Evolutionary conservation across 2,888 invertebrate species (phyloP).

Genomic region (Dynastes hyllus): DNA sequence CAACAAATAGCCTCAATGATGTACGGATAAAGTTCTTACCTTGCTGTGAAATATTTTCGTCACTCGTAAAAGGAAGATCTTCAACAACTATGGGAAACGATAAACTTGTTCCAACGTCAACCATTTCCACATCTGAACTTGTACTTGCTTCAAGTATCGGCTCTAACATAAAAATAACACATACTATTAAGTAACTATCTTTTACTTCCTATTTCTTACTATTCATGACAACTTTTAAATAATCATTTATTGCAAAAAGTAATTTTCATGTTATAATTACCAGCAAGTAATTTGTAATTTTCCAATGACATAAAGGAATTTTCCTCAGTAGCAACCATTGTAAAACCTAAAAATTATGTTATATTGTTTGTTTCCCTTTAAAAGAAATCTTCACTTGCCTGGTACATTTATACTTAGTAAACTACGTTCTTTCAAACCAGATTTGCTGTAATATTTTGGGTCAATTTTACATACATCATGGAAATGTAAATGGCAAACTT

Average conservation of each 20-base stretch:
- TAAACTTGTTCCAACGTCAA: background rate
- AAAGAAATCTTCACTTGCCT: background rate
- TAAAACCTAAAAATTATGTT: conserved; percentile 10
- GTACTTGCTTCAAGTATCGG: background rate
- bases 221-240: conserved; percentile 8
- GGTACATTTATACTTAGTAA: background rate
- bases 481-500: conserved; percentile 1
- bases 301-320: conserved; percentile 24
- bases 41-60: conserved; percentile 10
- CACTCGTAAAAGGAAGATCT: conserved; percentile 16
- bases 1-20: background rate
- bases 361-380: background rate
- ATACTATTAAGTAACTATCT: conserved; percentile 1
- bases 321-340: background rate
- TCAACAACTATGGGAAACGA: background rate
- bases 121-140: conserved; percentile 7
- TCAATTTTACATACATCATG: background rate
- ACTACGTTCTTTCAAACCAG: background rate
- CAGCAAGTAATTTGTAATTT: background rate
- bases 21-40: conserved; percentile 4
- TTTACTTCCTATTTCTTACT: conserved; percentile 8
- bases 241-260: background rate
- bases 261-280: conserved; percentile 25
- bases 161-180: background rate
- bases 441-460: background rate